Conservation (phyloP, 1,140 invertebrate genomes). For the Teleopsis dalmanni region DNA sequence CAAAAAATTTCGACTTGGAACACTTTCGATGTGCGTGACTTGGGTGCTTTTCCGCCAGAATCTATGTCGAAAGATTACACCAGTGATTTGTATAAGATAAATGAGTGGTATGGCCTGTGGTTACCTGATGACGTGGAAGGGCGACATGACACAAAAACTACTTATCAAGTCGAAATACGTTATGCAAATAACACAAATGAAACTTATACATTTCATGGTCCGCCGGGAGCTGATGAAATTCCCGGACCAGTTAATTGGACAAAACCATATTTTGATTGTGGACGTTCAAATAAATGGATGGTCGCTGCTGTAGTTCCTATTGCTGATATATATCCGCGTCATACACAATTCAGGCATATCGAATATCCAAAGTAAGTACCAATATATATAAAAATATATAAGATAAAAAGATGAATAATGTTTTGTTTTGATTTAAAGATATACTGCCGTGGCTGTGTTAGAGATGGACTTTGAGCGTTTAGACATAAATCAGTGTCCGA, state of each 20-base stretch:
- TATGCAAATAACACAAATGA: conserved; percentile 95
- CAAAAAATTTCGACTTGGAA: conserved; percentile 87
- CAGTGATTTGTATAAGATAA: conserved; percentile 80
- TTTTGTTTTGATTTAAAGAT: conserved; percentile 52
- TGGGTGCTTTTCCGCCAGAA: conserved; percentile 69
- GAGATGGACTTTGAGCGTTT: conserved; percentile 97
- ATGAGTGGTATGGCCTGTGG: conserved; percentile 88
- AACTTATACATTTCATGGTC: conserved; percentile 89
- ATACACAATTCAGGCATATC: conserved; percentile 89
- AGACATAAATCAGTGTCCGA: conserved; percentile 96
- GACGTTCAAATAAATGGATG: conserved; percentile 90
- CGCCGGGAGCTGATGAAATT: conserved; percentile 79
- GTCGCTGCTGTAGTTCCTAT: conserved; percentile 89
- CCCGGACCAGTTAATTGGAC: conserved; percentile 90
- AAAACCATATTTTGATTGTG: conserved; percentile 93
- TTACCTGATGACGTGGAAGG: conserved; percentile 75
- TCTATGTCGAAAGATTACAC: conserved; percentile 82
- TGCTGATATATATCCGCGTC: conserved; percentile 90
- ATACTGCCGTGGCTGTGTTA: conserved; percentile 84
- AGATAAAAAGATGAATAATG: not conserved
- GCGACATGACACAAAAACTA: conserved; percentile 89
- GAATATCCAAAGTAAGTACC: conserved; percentile 84
- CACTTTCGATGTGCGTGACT: conserved; percentile 73
- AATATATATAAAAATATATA: not conserved
- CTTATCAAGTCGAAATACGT: conserved; percentile 81